phyloP scores from a whole-genome alignment of 1,140 invertebrate genomes.

The Drosophila rhopaloa region DNA sequence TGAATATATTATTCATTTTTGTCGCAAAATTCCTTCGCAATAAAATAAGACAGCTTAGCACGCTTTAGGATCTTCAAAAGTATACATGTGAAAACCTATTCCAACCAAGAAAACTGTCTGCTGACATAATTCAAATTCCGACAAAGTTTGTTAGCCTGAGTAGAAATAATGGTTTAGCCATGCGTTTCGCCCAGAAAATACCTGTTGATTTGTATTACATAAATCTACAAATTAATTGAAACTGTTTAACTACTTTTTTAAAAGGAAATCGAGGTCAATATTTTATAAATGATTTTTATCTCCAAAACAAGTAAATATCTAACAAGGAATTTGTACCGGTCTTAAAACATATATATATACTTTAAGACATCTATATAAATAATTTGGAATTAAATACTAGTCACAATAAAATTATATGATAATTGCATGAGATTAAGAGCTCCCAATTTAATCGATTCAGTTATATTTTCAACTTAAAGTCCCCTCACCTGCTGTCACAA shows the following conservation, averaged over 20 bases:
- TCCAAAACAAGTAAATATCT: too few species aligned
- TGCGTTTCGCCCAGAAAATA: background rate
- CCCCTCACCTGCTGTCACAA: background rate
- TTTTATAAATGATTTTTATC: too few species aligned
- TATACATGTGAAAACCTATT: background rate
- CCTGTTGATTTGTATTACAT: background rate
- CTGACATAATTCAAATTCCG: conserved; percentile 10
- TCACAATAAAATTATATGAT: too few species aligned
- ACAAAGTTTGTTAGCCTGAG: background rate
- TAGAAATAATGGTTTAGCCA: background rate
- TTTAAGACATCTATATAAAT: too few species aligned
- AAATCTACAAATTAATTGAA: too few species aligned
- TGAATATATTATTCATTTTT: conserved; percentile 24
- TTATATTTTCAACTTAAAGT: background rate
- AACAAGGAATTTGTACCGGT: too few species aligned
- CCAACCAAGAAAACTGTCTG: background rate
- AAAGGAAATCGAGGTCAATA: too few species aligned
- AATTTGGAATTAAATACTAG: too few species aligned
- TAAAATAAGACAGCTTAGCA: background rate
- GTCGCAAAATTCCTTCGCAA: conserved; percentile 12
- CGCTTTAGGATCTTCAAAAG: conserved; percentile 4
- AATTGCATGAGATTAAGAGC: too few species aligned
- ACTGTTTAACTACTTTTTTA: too few species aligned
- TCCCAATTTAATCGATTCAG: background rate
- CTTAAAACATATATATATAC: too few species aligned